Evolutionary conservation across 1,140 invertebrate genomes (phyloP), one percentile per base, ranked within the genome.

Genomic region (Acromyrmex echinatior): DNA sequence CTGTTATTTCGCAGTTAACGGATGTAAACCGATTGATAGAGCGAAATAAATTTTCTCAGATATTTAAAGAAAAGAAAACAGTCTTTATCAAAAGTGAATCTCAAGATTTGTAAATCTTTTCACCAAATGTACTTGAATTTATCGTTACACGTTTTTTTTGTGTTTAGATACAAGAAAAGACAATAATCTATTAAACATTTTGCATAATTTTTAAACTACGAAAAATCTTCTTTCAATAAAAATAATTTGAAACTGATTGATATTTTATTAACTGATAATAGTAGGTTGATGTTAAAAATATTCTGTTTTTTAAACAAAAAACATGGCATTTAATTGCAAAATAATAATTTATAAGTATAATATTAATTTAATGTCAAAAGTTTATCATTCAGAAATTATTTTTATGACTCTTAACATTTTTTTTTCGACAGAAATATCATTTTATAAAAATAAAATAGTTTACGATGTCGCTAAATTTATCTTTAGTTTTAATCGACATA

Each of bases 31-130:
- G 18, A 49, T 70, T 39, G 10, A 70, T n/a, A 31, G 31, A 62
- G 39, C 39, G 39, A 63, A 62, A 71, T 81, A 56, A 58, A 58
- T 81, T 71, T 45, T 39, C 28, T 18, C 76, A 2, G 39, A 49
- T 28, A 25, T 31, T 16, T 35, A n/a, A 14, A 28, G 4, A 56
- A 62, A 35, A 58, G 21, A 31, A 21, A 62, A 12, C 39, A 7
- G 14, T 58, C 4, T 31, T 66, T n/a, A n/a, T 39, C 7, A 58
- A 25, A 21, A 82, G 35, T 82, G 18, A 49, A 73, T 28, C 16
- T 28, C 53, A 12, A 71, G 31, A 58, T 71, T 70, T 71, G 6
- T 10, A 58, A 45, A 45, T 62, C 25, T 31, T 5, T 12, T 56
- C 1, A 6, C 1, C 28, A 25, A 31, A 45, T 18, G 16, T 12